Conservation (phyloP, 2,888 invertebrate species). For the Girardia tigrina region DNA sequence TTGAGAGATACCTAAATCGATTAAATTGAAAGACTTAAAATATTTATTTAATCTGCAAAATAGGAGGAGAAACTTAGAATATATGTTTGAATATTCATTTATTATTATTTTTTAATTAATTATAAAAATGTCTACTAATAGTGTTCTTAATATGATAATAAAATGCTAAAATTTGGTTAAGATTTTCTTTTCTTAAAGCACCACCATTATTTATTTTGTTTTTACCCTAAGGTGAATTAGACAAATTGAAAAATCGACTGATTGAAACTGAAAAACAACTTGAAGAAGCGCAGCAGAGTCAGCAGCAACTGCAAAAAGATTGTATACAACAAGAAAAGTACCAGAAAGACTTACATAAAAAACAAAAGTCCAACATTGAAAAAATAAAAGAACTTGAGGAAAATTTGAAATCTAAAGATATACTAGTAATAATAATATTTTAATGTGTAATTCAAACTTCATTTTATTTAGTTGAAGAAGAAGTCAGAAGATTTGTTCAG, state of each 20-base stretch:
- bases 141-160: too few relatives aligned
- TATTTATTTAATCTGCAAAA: too few relatives aligned
- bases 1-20: too few relatives aligned
- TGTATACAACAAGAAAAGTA: neutral
- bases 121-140: too few relatives aligned
- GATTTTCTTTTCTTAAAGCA: too few relatives aligned
- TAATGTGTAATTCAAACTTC: neutral
- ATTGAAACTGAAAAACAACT: slow-evolving; percentile 3
- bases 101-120: too few relatives aligned
- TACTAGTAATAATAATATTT: slow-evolving; percentile 26
- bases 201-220: too few relatives aligned
- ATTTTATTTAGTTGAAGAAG: slow-evolving; percentile 15
- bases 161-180: too few relatives aligned
- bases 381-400: neutral
- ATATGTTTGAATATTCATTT: too few relatives aligned
- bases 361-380: slow-evolving; percentile 5
- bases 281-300: neutral
- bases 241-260: neutral
- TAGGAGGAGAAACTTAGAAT: too few relatives aligned
- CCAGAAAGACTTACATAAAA: slow-evolving; percentile 4
- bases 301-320: neutral
- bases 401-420: slow-evolving; percentile 1
- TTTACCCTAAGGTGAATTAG: slow-evolving; percentile 23
- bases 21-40: too few relatives aligned
- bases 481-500: slow-evolving; percentile 46